A percentile compares a stretch with the other conserved stretches of the same genome.
Evolutionary conservation across 2,797 vertebrate genomes (phyloP).

Genomic region (Paguma larvata): DNA sequence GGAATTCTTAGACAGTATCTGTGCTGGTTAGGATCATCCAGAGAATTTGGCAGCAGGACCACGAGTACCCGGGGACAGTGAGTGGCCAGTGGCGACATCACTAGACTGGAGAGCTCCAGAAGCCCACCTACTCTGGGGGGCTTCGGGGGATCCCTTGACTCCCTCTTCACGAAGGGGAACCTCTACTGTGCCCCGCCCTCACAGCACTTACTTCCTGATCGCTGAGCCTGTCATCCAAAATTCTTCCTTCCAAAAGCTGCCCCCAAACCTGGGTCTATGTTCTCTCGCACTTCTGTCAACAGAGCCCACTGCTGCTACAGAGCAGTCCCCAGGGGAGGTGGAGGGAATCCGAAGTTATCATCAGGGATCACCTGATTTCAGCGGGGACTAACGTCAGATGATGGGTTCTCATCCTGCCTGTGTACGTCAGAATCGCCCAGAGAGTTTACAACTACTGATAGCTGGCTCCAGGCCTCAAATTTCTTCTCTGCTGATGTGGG

Average conservation of each 20-base stretch:
- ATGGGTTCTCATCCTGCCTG: not conserved
- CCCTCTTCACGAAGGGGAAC: not conserved
- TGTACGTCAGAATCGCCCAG: not conserved
- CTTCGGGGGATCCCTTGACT: not conserved
- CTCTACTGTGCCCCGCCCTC: not conserved
- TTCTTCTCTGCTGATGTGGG: not conserved
- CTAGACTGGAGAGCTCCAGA: not conserved
- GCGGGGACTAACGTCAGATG: not conserved
- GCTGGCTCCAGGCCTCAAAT: not conserved
- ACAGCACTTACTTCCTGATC: not conserved
- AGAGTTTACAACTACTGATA: not conserved
- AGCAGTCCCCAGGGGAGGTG: not conserved
- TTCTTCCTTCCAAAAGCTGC: not conserved
- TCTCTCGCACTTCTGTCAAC: too few relatives aligned
- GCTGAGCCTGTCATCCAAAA: not conserved
- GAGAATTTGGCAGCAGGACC: not conserved
- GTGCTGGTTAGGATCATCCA: not conserved
- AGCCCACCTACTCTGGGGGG: not conserved
- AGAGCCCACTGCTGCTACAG: not conserved
- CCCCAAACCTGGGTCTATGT: not conserved
- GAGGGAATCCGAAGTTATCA: not conserved
- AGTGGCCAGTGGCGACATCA: not conserved
- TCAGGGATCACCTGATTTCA: not conserved
- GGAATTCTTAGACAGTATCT: not conserved
- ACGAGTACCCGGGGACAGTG: not conserved